Conservation (phyloP, 1,140 invertebrate genomes). For the Meloidogyne floridensis region DNA sequence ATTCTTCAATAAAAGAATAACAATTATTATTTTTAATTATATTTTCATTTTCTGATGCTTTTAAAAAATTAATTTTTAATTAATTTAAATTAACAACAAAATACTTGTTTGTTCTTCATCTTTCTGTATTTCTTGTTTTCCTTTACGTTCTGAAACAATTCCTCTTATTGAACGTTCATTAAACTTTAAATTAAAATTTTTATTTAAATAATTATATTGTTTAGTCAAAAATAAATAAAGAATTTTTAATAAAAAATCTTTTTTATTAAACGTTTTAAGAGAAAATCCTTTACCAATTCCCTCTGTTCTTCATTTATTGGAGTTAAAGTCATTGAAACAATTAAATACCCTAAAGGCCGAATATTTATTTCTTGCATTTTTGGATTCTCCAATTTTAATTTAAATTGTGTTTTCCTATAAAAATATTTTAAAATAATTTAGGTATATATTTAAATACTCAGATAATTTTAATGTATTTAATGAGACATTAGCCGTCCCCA, state of each 20-base stretch:
- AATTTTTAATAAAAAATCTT: too few relatives aligned
- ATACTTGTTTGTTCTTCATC: too few relatives aligned
- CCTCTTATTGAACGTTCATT: constrained; percentile 50
- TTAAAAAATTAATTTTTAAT: too few relatives aligned
- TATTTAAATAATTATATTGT: not conserved
- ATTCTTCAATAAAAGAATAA: too few relatives aligned
- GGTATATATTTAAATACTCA: constrained; percentile 68
- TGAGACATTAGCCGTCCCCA: constrained; percentile 85
- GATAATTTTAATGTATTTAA: constrained; percentile 81
- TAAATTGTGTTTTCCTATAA: constrained; percentile 22
- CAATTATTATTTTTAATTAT: too few relatives aligned
- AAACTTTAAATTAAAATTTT: constrained; percentile 46
- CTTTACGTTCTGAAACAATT: constrained; percentile 49
- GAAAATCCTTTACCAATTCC: constrained; percentile 75
- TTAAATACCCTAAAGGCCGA: constrained; percentile 25
- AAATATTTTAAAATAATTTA: not conserved
- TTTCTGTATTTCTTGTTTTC: constrained; percentile 47
- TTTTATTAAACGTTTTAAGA: too few relatives aligned
- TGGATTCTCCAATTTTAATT: not conserved
- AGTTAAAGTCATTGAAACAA: constrained; percentile 25
- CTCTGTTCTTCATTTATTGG: constrained; percentile 74
- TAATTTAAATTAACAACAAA: too few relatives aligned
- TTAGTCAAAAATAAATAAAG: too few relatives aligned
- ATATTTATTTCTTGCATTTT: constrained; percentile 9
- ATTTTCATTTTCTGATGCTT: too few relatives aligned